Percentiles rank a stretch among this genome's conserved stretches.
phyloP scores from a whole-genome alignment of 2,888 invertebrate genomes.

The Esperia sulphurella region DNA sequence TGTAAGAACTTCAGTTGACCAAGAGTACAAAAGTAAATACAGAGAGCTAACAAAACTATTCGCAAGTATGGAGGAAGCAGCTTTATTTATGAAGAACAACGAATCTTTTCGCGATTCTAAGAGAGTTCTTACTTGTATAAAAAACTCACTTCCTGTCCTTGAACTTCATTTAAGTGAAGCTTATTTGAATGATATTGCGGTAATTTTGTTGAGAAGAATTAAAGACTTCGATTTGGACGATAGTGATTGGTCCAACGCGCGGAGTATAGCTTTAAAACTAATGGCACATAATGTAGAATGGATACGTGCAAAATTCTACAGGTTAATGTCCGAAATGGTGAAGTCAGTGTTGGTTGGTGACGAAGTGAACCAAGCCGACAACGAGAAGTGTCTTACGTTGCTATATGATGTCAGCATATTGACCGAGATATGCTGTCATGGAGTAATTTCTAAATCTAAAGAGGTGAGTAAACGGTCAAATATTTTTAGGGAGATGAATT shows the following conservation, averaged over 20 bases:
- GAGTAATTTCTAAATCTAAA: constrained; percentile 61
- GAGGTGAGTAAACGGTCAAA: constrained; percentile 36
- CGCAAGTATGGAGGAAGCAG: constrained; percentile 55
- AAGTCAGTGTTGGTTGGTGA: constrained; percentile 76
- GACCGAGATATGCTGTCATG: constrained; percentile 82
- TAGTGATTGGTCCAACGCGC: constrained; percentile 49
- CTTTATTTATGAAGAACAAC: constrained; percentile 54
- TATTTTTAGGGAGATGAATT: background rate
- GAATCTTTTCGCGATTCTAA: constrained; percentile 40
- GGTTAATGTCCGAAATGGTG: constrained; percentile 73
- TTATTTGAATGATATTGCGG: constrained; percentile 67
- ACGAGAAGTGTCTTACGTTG: constrained; percentile 74
- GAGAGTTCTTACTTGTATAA: constrained; percentile 61
- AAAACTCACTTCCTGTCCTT: constrained; percentile 75
- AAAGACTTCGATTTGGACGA: constrained; percentile 52
- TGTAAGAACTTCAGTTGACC: constrained; percentile 47
- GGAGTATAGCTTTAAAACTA: constrained; percentile 68
- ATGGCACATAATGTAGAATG: constrained; percentile 78
- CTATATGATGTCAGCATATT: constrained; percentile 78
- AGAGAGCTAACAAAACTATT: constrained; percentile 53
- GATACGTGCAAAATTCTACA: constrained; percentile 77
- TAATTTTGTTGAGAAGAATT: constrained; percentile 49
- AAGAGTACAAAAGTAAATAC: constrained; percentile 63
- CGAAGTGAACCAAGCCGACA: constrained; percentile 44
- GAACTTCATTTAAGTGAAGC: constrained; percentile 79